Base-by-base conservation (phyloP, 2,888 invertebrate genomes). In the Tubiluchus corallicola region DNA sequence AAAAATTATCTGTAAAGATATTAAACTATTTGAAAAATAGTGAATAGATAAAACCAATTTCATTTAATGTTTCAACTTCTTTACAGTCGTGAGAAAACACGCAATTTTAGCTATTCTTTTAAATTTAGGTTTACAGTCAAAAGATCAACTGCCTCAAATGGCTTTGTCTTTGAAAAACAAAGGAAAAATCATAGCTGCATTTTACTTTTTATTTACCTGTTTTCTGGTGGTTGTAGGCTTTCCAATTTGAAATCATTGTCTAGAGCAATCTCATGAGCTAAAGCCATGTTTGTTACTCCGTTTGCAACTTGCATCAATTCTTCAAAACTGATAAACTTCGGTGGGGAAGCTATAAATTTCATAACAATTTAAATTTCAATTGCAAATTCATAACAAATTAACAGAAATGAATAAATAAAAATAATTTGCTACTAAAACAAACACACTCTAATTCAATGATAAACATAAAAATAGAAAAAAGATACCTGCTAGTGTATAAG, bases 221-320 rank as follows among this genome's bases (percentile, higher is more conserved):
- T 74, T 56, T 77, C 75, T 53, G 81, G 77, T 4, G 80, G 79
- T 51, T 81, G 79, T 55, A 78, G 74, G 45, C 79, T 79, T 57
- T 83, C 76, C 54, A 94, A 62, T 57, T 80, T 78, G 56, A 94
- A 96, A 59, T 90, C 82, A 48, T 81, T 77, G 62, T 94, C 84
- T 2, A 96, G 77, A 2, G 88, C 90, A 52, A 98, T 94, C 65
- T 98, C 92, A 68, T 98, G 96, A 1, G 88, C 90, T 37, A 96
- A 65, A 3, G 82, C 81, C 88, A 96, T 90, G 55, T 94, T 88
- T 54, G 80, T 76, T 68, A 88, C 76, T 2, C 81, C 80, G 57
- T 79, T 77, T 0, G 83, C 79, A n/a, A 84, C 82, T 55, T 78
- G 78, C 74, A 84, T 79, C 38, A 88, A 76, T 60, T 88, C 82